Conservation (phyloP, 2,888 invertebrate genomes). For the Catocala sponsa region DNA sequence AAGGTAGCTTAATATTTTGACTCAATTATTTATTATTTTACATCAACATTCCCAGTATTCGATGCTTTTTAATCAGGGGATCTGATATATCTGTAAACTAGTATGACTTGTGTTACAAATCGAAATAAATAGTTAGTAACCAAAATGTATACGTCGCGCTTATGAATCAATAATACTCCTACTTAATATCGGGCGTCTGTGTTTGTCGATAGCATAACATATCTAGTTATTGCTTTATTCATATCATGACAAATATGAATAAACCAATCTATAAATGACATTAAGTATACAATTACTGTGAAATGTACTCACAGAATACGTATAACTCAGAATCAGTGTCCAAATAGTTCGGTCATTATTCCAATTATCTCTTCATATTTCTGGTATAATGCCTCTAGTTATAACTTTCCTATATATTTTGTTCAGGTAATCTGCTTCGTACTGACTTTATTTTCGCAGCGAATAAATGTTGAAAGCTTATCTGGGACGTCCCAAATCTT, state of each 20-base stretch:
- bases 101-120: too few relatives aligned
- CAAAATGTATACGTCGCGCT: too few relatives aligned
- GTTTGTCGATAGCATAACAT: too few relatives aligned
- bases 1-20: too few relatives aligned
- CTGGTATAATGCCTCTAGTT: conserved; percentile 1
- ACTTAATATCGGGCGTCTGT: too few relatives aligned
- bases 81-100: too few relatives aligned
- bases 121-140: too few relatives aligned
- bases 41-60: too few relatives aligned
- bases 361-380: not conserved
- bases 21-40: too few relatives aligned
- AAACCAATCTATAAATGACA: not conserved
- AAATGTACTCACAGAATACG: not conserved
- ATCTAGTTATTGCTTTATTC: not conserved
- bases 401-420: conserved; percentile 1
- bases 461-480: conserved; percentile 9
- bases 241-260: not conserved
- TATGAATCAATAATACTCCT: too few relatives aligned
- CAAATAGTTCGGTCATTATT: conserved; percentile 4
- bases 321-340: not conserved
- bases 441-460: conserved; percentile 1
- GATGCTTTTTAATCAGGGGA: too few relatives aligned
- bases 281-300: not conserved
- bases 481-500: conserved; percentile 12
- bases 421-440: conserved; percentile 7